Conservation (phyloP, 2,113 vertebrate species). For the Pomatorhinus ruficollis region DNA sequence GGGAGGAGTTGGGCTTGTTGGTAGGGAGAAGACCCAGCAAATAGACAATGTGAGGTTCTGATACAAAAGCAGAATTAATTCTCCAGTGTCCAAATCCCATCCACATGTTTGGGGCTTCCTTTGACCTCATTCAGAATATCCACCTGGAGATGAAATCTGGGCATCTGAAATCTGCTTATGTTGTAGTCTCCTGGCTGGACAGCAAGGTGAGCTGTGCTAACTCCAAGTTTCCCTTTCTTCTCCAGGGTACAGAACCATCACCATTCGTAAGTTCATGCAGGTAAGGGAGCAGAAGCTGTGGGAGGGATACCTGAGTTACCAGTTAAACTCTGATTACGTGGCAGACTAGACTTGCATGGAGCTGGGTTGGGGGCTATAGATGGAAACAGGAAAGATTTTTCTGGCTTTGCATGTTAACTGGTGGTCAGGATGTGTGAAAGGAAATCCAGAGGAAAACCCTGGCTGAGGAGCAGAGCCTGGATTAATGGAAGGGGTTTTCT, state of each 20-base stretch:
- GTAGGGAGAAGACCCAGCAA: background rate
- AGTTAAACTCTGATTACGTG: background rate
- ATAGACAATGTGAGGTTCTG: fast-evolving
- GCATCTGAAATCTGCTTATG: background rate
- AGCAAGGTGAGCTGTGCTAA: background rate
- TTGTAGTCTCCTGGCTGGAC: background rate
- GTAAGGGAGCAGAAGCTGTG: slow-evolving; percentile 61
- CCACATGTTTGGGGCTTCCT: fast-evolving
- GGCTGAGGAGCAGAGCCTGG: background rate
- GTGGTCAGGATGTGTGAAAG: background rate
- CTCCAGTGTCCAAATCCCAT: background rate
- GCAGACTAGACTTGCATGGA: background rate
- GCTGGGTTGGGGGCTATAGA: background rate
- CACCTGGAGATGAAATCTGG: background rate
- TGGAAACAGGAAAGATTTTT: background rate
- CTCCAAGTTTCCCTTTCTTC: background rate
- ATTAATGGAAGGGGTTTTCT: background rate
- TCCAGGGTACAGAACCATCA: slow-evolving; percentile 87
- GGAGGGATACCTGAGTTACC: background rate
- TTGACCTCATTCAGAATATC: background rate
- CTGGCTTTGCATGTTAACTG: background rate
- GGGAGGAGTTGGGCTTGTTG: background rate
- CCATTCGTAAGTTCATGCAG: slow-evolving; percentile 95
- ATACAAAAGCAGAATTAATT: background rate
- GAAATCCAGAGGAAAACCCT: background rate